These are phyloP conservation scores for Stegodyphus dumicola DNA, from an alignment of 1,140 invertebrate species.

Conservation along the genomic window DNA sequence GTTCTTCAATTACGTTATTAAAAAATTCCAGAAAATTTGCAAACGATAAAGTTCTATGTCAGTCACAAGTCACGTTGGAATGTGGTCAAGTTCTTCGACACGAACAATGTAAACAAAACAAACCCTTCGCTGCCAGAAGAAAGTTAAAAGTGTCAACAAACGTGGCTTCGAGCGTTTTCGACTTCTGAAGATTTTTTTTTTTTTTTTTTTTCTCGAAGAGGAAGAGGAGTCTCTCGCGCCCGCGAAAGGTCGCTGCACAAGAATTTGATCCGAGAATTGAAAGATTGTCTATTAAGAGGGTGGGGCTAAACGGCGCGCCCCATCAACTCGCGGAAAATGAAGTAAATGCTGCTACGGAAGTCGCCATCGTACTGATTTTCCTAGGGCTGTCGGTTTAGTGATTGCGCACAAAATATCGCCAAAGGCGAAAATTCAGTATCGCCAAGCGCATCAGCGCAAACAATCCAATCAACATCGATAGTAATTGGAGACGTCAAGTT, in stretches of 20 bases:
- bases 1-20: too few species aligned
- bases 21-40: too few species aligned
- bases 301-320: conserved; percentile 27
- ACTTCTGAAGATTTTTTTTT: not conserved
- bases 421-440: conserved; percentile 32
- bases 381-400: conserved; percentile 52
- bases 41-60: too few species aligned
- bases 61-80: too few species aligned
- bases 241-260: not conserved
- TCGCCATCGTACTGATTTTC: conserved; percentile 59
- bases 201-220: not conserved
- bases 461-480: too few species aligned
- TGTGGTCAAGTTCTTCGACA: too few species aligned
- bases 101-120: too few species aligned
- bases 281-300: not conserved
- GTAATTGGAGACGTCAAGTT: too few species aligned
- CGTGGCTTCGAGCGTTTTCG: not conserved
- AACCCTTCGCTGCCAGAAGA: too few species aligned
- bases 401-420: conserved; percentile 52
- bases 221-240: not conserved
- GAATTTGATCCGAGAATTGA: not conserved
- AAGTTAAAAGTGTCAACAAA: too few species aligned
- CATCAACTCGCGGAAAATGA: conserved; percentile 46
- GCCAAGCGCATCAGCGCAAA: conserved; percentile 1
- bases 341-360: conserved; percentile 38